phyloP scores from a whole-genome alignment of 2,888 invertebrate genomes.

The Epinotia demarniana region DNA sequence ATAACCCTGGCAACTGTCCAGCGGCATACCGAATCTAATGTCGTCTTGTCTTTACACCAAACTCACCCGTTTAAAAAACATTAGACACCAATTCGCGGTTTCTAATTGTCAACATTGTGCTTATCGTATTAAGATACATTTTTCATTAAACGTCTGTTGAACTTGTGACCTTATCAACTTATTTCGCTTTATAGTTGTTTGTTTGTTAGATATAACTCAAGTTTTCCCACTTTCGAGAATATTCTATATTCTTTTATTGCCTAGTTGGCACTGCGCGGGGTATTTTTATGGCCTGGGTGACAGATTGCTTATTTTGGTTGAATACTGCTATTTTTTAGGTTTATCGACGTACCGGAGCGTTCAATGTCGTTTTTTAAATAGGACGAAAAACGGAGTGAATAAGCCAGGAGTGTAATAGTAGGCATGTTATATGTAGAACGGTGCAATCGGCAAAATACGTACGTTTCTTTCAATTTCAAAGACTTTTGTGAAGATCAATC shows the following conservation, averaged over 20 bases:
- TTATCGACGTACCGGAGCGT: conserved; percentile 19
- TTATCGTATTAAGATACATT: not conserved
- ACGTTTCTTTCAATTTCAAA: too few relatives aligned
- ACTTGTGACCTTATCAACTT: conserved; percentile 13
- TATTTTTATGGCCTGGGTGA: conserved; percentile 27
- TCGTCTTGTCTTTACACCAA: conserved; percentile 40
- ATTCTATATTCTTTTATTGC: conserved; percentile 26
- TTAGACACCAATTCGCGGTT: not conserved
- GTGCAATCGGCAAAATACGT: not conserved
- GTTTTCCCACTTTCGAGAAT: conserved; percentile 28
- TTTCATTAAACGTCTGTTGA: not conserved
- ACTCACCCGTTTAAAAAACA: conserved; percentile 20
- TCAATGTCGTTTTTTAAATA: conserved; percentile 23
- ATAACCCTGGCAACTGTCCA: conserved; percentile 42
- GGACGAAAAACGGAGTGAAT: conserved; percentile 1
- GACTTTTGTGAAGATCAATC: too few relatives aligned
- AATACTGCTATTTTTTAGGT: not conserved
- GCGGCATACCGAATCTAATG: conserved; percentile 44
- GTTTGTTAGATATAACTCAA: conserved; percentile 28
- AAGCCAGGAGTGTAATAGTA: not conserved
- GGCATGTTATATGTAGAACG: not conserved
- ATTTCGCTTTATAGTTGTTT: conserved; percentile 34
- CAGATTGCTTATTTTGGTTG: conserved; percentile 39
- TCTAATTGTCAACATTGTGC: conserved; percentile 10
- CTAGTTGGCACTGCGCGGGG: conserved; percentile 17